Evolutionary conservation across 2,113 vertebrate species (phyloP), one percentile per base, ranked within the genome.

Genomic region (Thalassarche chlororhynchos): DNA sequence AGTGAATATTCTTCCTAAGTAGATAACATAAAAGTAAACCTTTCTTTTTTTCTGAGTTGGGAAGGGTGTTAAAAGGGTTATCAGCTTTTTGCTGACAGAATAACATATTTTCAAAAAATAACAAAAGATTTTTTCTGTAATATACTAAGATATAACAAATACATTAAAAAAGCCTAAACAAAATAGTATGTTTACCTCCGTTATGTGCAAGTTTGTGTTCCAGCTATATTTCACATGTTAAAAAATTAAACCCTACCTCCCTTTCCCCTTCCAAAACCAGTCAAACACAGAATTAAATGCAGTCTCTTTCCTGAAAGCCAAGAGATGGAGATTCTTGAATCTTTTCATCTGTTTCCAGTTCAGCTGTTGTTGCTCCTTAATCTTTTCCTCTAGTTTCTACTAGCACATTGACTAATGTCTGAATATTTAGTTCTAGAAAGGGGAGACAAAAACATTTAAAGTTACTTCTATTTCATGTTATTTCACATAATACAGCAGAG

Each of bases 361-460:
- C 85, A 70, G 31, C 42, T 93, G 34, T 29, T 89, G 65, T 38
- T 75, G 34, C 55, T 94, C 42, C 86, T 97, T 90, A 95, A 82
- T 94, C 32, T 72, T 96, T 76, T 91, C 90, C 74, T 97, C 77
- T 92, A 26, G 80, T 82, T 89, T 91, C 93, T 95, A 93, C 64
- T 52, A 97, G 85, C 78, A 94, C 83, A 51, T 94, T 93, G 54
- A 93, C 90, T 23, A 93, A 82, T 16, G 92, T 80, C 91, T 95
- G 79, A 90, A 95, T 92, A 94, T 97, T 91, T 76, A 97, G 19
- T 69, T 92, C 96, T 98, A 85, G 32, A 92, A 87, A 82, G 17
- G 46, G 49, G 58, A 96, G 51, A 91, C 31, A 93, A 95, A 92
- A 81, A 76, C 4, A 2, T 69, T 51, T 62, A 29, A 36, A 71